Conservation (phyloP, 1,140 invertebrate genomes). For the Drosophila quadrilineata region DNA sequence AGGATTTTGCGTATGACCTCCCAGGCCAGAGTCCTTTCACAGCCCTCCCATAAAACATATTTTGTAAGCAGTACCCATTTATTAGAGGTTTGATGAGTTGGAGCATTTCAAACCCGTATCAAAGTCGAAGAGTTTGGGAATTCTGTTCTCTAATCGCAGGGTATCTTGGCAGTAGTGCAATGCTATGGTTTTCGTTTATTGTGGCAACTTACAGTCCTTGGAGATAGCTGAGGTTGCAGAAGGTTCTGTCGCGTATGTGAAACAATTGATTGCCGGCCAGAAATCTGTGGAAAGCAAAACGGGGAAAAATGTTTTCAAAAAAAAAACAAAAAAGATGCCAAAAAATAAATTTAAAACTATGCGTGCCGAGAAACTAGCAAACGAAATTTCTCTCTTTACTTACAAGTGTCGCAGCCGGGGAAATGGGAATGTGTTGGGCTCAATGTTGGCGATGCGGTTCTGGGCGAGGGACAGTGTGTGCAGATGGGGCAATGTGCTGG, state of each 20-base stretch:
- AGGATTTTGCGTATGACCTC: no score
- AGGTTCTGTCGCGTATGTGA: conserved; percentile 62
- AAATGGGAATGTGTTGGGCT: conserved; percentile 65
- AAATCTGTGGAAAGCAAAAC: conserved; percentile 63
- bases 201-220: conserved; percentile 78
- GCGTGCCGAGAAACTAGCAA: no score
- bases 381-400: conserved; percentile 57
- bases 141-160: no score
- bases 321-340: conserved; percentile 5
- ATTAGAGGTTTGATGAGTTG: no score
- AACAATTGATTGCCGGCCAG: conserved; percentile 77
- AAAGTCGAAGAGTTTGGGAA: background rate
- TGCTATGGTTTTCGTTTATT: background rate
- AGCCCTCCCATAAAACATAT: no score
- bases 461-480: conserved; percentile 79
- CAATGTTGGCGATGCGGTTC: conserved; percentile 73
- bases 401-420: conserved; percentile 63
- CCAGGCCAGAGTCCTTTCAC: no score
- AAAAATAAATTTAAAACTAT: conserved; percentile 17
- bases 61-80: no score
- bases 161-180: no score
- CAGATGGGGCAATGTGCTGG: conserved; percentile 53
- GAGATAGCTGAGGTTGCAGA: conserved; percentile 74
- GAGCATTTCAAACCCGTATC: no score
- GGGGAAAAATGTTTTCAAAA: background rate